Conservation (phyloP, 2,888 invertebrate species). For the Ischnus inquisitorius region DNA sequence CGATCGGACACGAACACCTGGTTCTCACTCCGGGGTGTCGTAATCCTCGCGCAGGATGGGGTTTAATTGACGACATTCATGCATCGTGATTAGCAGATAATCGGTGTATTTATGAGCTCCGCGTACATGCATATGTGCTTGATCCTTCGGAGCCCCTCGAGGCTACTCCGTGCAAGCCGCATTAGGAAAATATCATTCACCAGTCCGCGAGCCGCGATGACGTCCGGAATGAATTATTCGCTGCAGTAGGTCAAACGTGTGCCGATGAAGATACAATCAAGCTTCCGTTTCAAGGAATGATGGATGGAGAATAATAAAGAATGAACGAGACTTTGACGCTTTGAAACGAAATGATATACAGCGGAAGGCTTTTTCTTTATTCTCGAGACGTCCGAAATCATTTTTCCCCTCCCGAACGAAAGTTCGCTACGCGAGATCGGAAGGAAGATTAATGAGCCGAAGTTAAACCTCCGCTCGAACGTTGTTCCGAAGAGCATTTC, state of each 20-base stretch:
- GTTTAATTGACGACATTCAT: conserved; percentile 62
- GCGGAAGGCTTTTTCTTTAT: neutral
- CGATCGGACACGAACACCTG: conserved; percentile 60
- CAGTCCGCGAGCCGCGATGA: neutral
- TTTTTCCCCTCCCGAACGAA: neutral
- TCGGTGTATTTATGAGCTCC: conserved; percentile 61
- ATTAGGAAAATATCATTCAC: conserved; percentile 51
- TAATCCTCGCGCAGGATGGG: conserved; percentile 31
- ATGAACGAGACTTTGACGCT: neutral
- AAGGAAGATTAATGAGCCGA: neutral
- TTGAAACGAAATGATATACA: neutral
- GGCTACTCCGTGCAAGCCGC: conserved; percentile 3
- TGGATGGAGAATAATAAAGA: neutral
- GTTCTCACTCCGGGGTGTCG: conserved; percentile 29
- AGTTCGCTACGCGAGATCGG: neutral
- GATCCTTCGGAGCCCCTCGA: conserved; percentile 37
- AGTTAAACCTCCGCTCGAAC: neutral
- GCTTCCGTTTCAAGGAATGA: neutral
- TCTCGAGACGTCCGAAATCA: neutral
- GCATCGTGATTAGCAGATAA: conserved; percentile 63
- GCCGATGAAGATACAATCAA: neutral
- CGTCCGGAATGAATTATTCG: conserved; percentile 12
- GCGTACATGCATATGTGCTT: conserved; percentile 22
- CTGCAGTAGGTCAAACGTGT: neutral
- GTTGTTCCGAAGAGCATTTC: neutral